Base-by-base conservation (phyloP, 2,888 invertebrate genomes). In the Volucella inflata region DNA sequence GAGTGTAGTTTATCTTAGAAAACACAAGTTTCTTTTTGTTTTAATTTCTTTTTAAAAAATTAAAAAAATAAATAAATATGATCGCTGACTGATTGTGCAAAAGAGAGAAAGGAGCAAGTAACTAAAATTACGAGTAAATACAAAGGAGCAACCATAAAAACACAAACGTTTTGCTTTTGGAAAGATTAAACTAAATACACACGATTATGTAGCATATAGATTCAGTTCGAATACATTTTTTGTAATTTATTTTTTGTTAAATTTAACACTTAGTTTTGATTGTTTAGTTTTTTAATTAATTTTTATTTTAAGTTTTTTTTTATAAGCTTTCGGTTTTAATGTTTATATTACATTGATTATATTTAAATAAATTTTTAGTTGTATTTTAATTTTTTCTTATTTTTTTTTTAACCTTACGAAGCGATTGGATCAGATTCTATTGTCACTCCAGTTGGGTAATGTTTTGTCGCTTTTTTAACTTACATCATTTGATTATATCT, bases 31-130 rank as follows among this genome's bases (percentile, higher is more conserved):
- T 77, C 14, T 48, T 12, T 74, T 64, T 70, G 30, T 30, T 30
- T 30, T 30, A 30, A 30, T 30, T 30, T 6, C 30, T 30, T 21
- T 4, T 21, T n/a, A n/a, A 21, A 30, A 48, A 40, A 44, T 0
- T 12, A 12, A n/a, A 44, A 44, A 44, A 44, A 44, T 4, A 12
- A n/a, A n/a, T 11, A 60, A 48, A 57, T 72, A 42, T 72, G 21
- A 72, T 46, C 48, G 65, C 59, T 80, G 80, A 85, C 85, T 85
- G 85, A 85, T 76, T 71, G 77, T 77, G 81, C 68, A 68, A 77
- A 72, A 46, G 44, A 51, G 46, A 30, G 62, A 62, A 70, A 70
- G 55, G 36, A 60, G 10, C 70, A 57, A 65, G 10, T 60, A 68
- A 14, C 8, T 44, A 10, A 55, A 67, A 72, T 11, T 67, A 44